Base-by-base conservation (phyloP, 2,888 invertebrate genomes). In the Netelia virgata region DNA sequence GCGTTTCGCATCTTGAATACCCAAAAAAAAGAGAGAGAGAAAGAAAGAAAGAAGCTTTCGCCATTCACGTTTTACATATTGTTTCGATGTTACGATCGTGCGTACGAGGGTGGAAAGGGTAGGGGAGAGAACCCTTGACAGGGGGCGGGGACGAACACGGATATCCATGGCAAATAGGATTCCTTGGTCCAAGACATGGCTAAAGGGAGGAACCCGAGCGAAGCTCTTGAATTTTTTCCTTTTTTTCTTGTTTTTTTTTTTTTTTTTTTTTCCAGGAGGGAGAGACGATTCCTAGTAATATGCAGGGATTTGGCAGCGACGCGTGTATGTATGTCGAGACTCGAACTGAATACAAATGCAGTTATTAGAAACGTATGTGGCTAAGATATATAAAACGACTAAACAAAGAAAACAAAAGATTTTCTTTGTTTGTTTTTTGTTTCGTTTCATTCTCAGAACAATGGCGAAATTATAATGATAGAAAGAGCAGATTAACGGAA, bases 321-420 rank as follows among this genome's bases (percentile, higher is more conserved):
- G 41, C 53, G 70, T 55, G 16, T 18, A 9, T 43, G 77, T 78
- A 87, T 88, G 90, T 90, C 86, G 88, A 64, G 23, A 88, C 89
- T 79, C 86, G 86, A 57, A 28, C 72, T 82, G 92, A 92, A 92
- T 92, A 92, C 89, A 91, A 92, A 92, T 92, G 90, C 88, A 88
- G 88, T 89, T 90, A 92, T 92, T 91, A 91, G 72, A 61, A 89
- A 82, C 84, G 74, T 82, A 81, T 79, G 47, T 20, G 74, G 16
- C 36, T 16, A 69, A 70, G 14, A 53, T 8, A 36, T 36, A 50
- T 55, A 8, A n/a, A 18, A 50, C 3, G 41, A 10, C 16, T 16
- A 50, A 41, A 59, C 8, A 50, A n/a, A 36, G n/a, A 36, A 76
- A 72, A 70, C 36, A 20, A 16, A 23, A 28, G 9, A 47, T 77